Base-by-base conservation (phyloP, 2,797 vertebrate species). In the Chelmon rostratus region DNA sequence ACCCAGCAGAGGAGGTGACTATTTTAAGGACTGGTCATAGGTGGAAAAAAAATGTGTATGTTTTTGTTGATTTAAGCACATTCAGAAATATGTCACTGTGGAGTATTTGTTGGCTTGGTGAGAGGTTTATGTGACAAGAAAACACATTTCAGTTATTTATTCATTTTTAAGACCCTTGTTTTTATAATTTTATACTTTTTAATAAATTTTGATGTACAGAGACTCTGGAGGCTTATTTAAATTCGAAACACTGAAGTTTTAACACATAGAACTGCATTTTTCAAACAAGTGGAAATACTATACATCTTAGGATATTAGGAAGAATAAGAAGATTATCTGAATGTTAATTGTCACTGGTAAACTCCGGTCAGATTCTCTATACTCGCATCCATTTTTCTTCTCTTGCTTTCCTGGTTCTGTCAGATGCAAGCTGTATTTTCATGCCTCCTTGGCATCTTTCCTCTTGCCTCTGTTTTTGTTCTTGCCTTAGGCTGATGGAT, bases 401-500 rank as follows among this genome's bases (percentile, higher is more conserved):
- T 65, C 53, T 49, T 50, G 16, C 49, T 58, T 35, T 64, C 52
- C 37, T 10, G 37, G 1, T 54, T 67, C 37, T 18, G 77, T 65
- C 63, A 56, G 65, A 69, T 68, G 28, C 18, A 56, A 42, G 79
- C 70, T 73, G 70, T 81, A 80, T 82, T 83, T 86, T 79, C 61
- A 68, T 62, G 63, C 44, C 54, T 82, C 63, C 73, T 68, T 64
- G 75, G 73, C 73, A 58, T 81, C 58, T 58, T 57, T 57, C 15
- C 62, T 68, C 44, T 13, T 11, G 57, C 62, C n/a, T 64, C 16
- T 67, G 73, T 66, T 65, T 84, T 73, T 50, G 50, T 63, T 81
- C 64, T 81, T 5, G 58, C 80, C 77, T 73, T 57, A 50, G 73
- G 78, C 73, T 90, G 83, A 87, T 58, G 62, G 79, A 89, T 79